Conservation (phyloP, 2,888 invertebrate genomes). For the Salticus scenicus region DNA sequence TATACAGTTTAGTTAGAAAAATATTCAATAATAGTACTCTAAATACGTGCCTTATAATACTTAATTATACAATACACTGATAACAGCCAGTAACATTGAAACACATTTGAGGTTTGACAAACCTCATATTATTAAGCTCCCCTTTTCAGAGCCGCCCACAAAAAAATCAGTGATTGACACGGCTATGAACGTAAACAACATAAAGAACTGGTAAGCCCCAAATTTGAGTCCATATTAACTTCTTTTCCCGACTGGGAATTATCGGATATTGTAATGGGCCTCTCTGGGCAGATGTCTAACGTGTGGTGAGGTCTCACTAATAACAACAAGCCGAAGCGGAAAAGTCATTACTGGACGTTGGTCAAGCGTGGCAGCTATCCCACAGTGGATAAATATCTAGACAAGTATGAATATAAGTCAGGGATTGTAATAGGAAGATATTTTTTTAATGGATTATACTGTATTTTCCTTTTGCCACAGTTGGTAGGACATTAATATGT, state of each 20-base stretch:
- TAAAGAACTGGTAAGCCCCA: not conserved
- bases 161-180: no score
- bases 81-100: no score
- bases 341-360: conserved; percentile 54
- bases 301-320: conserved; percentile 33
- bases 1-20: no score
- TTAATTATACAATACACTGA: no score
- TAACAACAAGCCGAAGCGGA: conserved; percentile 26
- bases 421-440: not conserved
- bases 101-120: no score
- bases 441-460: not conserved
- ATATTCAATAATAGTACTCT: no score
- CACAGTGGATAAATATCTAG: not conserved
- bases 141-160: no score
- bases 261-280: conserved; percentile 29
- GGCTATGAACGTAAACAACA: conserved; percentile 8
- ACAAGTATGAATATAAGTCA: not conserved
- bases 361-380: conserved; percentile 27
- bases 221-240: not conserved
- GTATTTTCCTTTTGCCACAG: no score
- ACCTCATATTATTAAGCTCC: no score
- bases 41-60: no score
- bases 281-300: conserved; percentile 29
- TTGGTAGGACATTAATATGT: no score
- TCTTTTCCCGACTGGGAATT: conserved; percentile 10